Base-by-base conservation (phyloP, 2,888 invertebrate genomes). In the Macropis europaea region DNA sequence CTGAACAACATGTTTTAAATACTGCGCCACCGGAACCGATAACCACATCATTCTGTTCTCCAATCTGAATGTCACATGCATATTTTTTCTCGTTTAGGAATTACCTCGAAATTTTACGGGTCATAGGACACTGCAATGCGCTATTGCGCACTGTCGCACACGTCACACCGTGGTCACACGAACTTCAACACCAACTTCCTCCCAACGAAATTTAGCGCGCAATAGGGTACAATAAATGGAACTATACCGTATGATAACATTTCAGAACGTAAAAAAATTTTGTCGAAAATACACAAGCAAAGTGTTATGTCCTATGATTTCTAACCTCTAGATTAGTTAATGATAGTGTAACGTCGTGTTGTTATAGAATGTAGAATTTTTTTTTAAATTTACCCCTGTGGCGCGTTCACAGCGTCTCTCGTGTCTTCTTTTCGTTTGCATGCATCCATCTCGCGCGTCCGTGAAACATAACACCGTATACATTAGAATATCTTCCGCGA, bases 41-140 rank as follows among this genome's bases (percentile, higher is more conserved):
- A n/a, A n/a, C n/a, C n/a, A n/a, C n/a, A n/a, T n/a, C n/a, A n/a
- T n/a, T n/a, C n/a, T n/a, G n/a, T n/a, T n/a, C n/a, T n/a, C n/a
- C n/a, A n/a, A n/a, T n/a, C n/a, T n/a, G n/a, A n/a, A n/a, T n/a
- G n/a, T n/a, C n/a, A n/a, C n/a, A n/a, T n/a, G n/a, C n/a, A n/a
- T n/a, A n/a, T n/a, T n/a, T n/a, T n/a, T 17, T 43, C 13, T 28
- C n/a, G 15, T 47, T 22, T 3, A 3, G 2, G 7, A 47, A 61
- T 48, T 19, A 42, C 6, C 9, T 11, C 5, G 7, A 3, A 13
- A 60, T 40, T 17, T 3, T 3, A 7, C n/a, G 34, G 19, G 7
- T 28, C 22, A 7, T 6, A 30, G 43, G 19, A 53, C n/a, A 67
- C 71, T 63, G 71, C 76, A 72, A 67, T 76, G 76, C 71, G 72